These are phyloP conservation scores for Pyrrhosoma nymphula DNA, from an alignment of 2,888 invertebrate genomes.

Conservation along the genomic window DNA sequence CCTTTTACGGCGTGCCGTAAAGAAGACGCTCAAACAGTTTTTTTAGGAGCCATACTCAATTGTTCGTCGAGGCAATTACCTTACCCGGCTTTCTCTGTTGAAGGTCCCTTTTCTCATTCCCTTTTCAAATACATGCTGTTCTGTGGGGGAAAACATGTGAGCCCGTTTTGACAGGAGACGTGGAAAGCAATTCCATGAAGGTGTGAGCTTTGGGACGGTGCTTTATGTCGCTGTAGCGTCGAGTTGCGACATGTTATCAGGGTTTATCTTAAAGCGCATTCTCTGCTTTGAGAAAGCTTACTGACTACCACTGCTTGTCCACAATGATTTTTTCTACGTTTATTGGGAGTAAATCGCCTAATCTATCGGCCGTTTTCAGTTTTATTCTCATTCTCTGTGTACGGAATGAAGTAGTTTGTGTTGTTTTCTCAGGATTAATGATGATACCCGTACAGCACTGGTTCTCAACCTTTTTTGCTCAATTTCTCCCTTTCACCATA, in stretches of 20 bases:
- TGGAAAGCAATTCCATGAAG: not conserved
- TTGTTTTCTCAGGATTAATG: no score
- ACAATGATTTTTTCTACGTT: not conserved
- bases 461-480: no score
- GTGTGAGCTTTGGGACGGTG: not conserved
- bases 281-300: not conserved
- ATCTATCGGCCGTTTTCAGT: no score
- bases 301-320: not conserved
- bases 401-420: no score
- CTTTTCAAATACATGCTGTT: not conserved
- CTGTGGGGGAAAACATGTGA: not conserved
- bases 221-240: not conserved
- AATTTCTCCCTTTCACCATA: no score
- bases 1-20: conserved; percentile 52
- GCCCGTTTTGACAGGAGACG: not conserved
- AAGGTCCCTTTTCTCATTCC: not conserved
- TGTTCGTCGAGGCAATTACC: conserved; percentile 45
- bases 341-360: not conserved
- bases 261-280: not conserved
- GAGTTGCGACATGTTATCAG: not conserved
- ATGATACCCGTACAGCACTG: no score
- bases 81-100: conserved; percentile 9
- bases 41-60: conserved; percentile 14
- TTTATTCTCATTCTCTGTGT: no score
- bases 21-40: conserved; percentile 23